phyloP scores from a whole-genome alignment of 2,113 vertebrate species.

The Symphodus melops region DNA sequence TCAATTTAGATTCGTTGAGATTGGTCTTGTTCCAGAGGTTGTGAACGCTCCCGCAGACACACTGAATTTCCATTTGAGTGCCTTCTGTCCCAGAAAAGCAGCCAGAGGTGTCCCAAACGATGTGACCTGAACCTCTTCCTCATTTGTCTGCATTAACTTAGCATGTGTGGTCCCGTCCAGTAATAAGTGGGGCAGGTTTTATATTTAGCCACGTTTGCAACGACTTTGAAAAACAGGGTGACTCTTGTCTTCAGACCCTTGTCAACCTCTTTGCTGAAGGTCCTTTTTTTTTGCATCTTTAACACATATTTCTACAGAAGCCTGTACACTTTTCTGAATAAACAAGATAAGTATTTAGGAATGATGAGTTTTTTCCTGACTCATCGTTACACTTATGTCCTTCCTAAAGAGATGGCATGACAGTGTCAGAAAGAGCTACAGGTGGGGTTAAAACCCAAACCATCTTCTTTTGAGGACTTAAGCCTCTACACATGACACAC shows the following conservation, averaged over 20 bases:
- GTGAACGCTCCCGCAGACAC: conserved; percentile 51
- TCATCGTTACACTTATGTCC: too few relatives aligned
- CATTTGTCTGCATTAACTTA: conserved; percentile 82
- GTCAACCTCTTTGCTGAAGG: conserved; percentile 23
- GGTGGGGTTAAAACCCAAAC: too few relatives aligned
- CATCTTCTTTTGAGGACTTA: too few relatives aligned
- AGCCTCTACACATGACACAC: too few relatives aligned
- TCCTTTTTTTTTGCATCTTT: not conserved
- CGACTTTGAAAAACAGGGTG: conserved; percentile 73
- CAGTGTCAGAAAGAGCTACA: too few relatives aligned
- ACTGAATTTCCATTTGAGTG: conserved; percentile 76
- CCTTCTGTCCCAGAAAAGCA: conserved; percentile 87
- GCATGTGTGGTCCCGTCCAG: conserved; percentile 66
- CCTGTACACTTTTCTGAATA: too few relatives aligned
- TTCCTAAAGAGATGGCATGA: too few relatives aligned
- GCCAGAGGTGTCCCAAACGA: conserved; percentile 81
- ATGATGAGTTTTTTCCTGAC: too few relatives aligned
- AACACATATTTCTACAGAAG: not conserved
- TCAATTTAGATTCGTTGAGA: conserved; percentile 70
- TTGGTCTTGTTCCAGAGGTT: conserved; percentile 75
- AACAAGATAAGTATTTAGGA: too few relatives aligned
- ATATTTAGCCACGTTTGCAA: conserved; percentile 71
- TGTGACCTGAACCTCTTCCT: conserved; percentile 80
- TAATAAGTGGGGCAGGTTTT: conserved; percentile 83
- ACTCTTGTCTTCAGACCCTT: conserved; percentile 61